Base-by-base conservation (phyloP, 2,888 invertebrate genomes). In the Epistrophella euchroma region DNA sequence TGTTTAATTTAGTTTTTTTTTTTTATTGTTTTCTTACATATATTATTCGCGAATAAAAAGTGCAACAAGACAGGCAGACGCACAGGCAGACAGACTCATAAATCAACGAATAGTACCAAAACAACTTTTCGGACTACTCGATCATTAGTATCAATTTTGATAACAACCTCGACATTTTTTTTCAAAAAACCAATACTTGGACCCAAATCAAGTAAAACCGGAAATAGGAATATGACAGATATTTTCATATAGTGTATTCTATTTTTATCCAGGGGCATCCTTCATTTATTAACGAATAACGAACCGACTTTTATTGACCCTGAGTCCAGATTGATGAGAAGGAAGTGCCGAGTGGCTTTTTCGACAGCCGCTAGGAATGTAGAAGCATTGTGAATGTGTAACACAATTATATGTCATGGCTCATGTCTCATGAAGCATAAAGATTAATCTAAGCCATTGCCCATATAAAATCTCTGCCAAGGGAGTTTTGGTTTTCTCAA, bases 271-370 rank as follows among this genome's bases (percentile, higher is more conserved):
- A 43, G 7, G 43, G 11, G 35, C 11, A 40, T 15, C 40, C 47
- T 22, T 35, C 19, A 22, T 35, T 76, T 25, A 72, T 76, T 80
- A 66, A 75, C 55, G 66, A 68, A 68, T 75, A 66, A 75, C 55
- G 66, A 68, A 68, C 72, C 72, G 40, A 35, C 75, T 76, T 68
- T 72, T 68, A 76, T 75, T 80, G 76, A 73, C 72, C 80, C 17
- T 72, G 52, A 66, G 40, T 52, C 25, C 40, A 75, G 28, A 84
- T 37, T 55, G 35, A 58, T 45, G 25, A 52, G 62, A 45, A 62
- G 40, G 32, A 19, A n/a, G 15, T 43, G n/a, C n/a, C n/a, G 19
- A 66, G 15, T 47, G 47, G 45, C 73, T 25, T 40, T 60, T 15
- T 56, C 28, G 4, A 2, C 13, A 22, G 13, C 28, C 17, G 25